Evolutionary conservation across 2,113 vertebrate genomes (phyloP).

Genomic region (Pampusana beccarii): DNA sequence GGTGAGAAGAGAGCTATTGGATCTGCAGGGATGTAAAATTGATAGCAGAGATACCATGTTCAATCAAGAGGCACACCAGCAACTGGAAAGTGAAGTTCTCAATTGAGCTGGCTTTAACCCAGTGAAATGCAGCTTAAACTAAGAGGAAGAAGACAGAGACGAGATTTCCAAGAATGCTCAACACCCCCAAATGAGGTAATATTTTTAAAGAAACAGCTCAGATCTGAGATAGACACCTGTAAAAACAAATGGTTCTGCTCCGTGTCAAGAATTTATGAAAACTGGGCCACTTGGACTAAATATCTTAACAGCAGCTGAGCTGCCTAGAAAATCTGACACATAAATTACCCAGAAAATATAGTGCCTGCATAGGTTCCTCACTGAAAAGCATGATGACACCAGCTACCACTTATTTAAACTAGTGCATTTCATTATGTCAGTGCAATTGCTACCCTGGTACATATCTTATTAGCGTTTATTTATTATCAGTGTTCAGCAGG

Average conservation of each 20-base stretch:
- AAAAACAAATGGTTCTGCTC: conserved; percentile 12
- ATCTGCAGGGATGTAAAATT: conserved; percentile 43
- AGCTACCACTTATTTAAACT: conserved; percentile 41
- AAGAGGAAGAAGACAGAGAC: neutral
- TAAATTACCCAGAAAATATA: neutral
- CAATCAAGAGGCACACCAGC: neutral
- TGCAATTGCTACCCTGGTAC: conserved; percentile 64
- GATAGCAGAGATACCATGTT: neutral
- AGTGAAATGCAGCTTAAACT: neutral
- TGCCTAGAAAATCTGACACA: conserved; percentile 19
- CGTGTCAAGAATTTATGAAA: conserved; percentile 35
- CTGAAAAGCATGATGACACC: neutral
- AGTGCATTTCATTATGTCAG: conserved; percentile 69
- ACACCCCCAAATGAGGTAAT: neutral
- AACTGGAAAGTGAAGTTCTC: neutral
- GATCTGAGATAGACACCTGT: conserved; percentile 15
- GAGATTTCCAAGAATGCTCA: neutral
- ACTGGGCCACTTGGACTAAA: conserved; percentile 2
- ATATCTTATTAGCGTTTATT: conserved; percentile 75
- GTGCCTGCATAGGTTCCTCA: neutral
- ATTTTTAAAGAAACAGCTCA: neutral
- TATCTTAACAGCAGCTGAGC: conserved; percentile 15
- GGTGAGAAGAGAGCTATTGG: conserved; percentile 41
- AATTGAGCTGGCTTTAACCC: neutral
- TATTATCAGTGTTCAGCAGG: conserved; percentile 76